A percentile compares a stretch with the other conserved stretches of the same genome.
Evolutionary conservation across 2,888 invertebrate species (phyloP).

Genomic region (Bombylius discolor): DNA sequence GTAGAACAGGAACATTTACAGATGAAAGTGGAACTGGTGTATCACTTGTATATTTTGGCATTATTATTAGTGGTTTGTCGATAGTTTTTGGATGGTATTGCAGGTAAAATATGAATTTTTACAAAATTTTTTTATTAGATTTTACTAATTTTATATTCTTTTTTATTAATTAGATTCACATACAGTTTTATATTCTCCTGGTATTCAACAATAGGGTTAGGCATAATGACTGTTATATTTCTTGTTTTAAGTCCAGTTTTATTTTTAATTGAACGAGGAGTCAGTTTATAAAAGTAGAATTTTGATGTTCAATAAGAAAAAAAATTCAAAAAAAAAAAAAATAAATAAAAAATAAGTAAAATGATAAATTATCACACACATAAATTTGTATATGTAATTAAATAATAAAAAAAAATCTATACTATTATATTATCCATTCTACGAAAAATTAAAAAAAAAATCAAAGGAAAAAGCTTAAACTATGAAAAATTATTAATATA

Average conservation of each 20-base stretch:
- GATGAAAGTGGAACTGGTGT: conserved; percentile 11
- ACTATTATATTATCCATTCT: too few species aligned
- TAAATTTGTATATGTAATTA: background rate
- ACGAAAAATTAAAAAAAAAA: too few species aligned
- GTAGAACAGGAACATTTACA: conserved; percentile 6
- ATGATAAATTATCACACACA: background rate
- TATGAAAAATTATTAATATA: too few species aligned
- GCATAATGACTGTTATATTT: conserved; percentile 19
- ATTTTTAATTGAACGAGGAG: conserved; percentile 16
- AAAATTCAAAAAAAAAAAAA: background rate
- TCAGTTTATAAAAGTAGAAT: background rate
- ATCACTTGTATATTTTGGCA: conserved; percentile 16
- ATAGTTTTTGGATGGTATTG: conserved; percentile 21
- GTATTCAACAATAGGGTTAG: conserved; percentile 21
- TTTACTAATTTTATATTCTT: conserved; percentile 4
- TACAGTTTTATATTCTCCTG: conserved; percentile 42
- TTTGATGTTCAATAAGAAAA: too few species aligned
- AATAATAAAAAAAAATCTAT: background rate
- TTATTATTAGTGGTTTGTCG: conserved; percentile 16
- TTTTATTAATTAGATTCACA: conserved; percentile 35
- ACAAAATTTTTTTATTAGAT: background rate
- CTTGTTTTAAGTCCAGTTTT: conserved; percentile 18
- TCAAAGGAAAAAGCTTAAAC: too few species aligned
- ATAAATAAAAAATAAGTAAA: background rate
- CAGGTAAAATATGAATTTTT: conserved; percentile 14